Base-by-base conservation (phyloP, 2,797 vertebrate genomes). In the Serranus cabrilla region DNA sequence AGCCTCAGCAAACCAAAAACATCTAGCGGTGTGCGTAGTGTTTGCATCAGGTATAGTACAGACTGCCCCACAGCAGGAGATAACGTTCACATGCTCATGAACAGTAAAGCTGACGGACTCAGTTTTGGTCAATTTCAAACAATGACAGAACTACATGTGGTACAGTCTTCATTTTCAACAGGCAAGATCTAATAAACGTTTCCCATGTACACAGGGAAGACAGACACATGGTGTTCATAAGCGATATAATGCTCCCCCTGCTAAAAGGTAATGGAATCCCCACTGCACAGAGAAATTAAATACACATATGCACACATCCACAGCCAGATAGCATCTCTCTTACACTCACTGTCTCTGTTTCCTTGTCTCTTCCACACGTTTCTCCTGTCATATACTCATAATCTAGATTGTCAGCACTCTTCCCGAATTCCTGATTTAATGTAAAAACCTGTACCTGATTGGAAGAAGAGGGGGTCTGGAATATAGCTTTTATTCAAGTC, bases 191-290 rank as follows among this genome's bases (percentile, higher is more conserved):
- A 91, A 92, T 92, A 91, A 89, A 87, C 20, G 39, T 70, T 81
- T 60, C 80, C 81, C 56, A 65, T 78, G 81, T 82, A 86, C 74
- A 76, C 57, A 51, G 45, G 67, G 77, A 81, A 87, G 86, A 83
- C 56, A 54, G 77, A 91, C 91, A 91, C 90, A 92, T 92, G 92
- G 89, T 87, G 81, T 87, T 91, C 82, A 94, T 92, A 87, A 93
- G 81, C 51, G 18, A 83, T 82, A 89, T 76, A 86, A 80, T 80
- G 81, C 74, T 76, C 74, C 77, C 67, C 52, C 57, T 64, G 76
- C 79, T 84, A 71, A 80, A 85, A 83, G 78, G 82, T 90, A 92
- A 92, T 82, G 71, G 76, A 92, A 92, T 89, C 81, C 87, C 78
- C 67, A 65, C 57, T 51, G 80, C 59, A 86, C 68, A 37, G 43